Evolutionary conservation across 1,140 invertebrate species (phyloP).

Genomic region (Lerema accius): DNA sequence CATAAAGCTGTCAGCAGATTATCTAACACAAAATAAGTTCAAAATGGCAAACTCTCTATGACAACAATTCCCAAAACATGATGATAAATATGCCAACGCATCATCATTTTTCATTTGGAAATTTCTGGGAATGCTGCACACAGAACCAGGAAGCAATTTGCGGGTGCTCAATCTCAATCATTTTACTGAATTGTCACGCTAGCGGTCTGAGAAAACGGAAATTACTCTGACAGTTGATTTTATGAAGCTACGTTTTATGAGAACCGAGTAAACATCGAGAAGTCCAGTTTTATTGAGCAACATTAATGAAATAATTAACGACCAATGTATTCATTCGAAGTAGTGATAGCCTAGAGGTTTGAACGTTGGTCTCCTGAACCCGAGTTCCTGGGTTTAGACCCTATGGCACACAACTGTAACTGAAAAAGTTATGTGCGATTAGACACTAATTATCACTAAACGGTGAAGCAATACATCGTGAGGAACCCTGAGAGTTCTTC

Average conservation of each 20-base stretch:
- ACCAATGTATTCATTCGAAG: background rate
- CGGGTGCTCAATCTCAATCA: slow-evolving; percentile 21
- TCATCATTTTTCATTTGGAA: slow-evolving; percentile 21
- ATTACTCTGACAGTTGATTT: background rate
- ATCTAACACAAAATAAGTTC: too few relatives aligned
- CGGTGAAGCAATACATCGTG: too few relatives aligned
- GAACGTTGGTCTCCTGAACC: too few relatives aligned
- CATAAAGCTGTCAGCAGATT: too few relatives aligned
- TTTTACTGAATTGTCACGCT: slow-evolving; percentile 17
- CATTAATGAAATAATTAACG: background rate
- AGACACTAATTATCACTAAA: too few relatives aligned
- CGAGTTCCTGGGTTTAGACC: too few relatives aligned
- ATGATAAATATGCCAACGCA: slow-evolving; percentile 23
- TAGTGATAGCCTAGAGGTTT: too few relatives aligned
- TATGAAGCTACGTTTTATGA: background rate
- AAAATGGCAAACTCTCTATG: slow-evolving; percentile 7
- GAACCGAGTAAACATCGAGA: background rate
- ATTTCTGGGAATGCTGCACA: slow-evolving; percentile 18
- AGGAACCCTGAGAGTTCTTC: too few relatives aligned
- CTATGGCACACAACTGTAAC: too few relatives aligned
- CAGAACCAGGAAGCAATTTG: slow-evolving; percentile 24
- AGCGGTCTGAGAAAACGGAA: background rate
- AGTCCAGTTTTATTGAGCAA: background rate
- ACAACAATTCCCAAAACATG: slow-evolving; percentile 14
- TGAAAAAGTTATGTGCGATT: too few relatives aligned